Evolutionary conservation across 2,888 invertebrate species (phyloP), one percentile per base, ranked within the genome.

Genomic region (Agrotis puta): DNA sequence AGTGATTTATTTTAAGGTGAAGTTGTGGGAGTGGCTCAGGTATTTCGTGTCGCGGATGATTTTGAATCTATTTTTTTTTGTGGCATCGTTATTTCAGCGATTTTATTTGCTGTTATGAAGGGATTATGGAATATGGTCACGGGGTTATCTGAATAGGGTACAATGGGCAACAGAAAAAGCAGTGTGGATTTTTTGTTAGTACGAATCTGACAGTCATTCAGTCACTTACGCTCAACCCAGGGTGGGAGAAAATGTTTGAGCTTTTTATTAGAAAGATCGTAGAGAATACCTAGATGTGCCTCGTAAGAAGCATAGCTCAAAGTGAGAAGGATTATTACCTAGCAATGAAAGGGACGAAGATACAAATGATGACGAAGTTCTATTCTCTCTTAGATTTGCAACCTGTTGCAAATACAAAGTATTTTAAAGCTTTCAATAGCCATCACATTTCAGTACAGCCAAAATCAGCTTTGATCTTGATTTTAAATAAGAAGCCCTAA

Each of bases 1-100:
- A 53, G 54, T 58, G 53, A 74, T 43, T 20, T 59, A 57, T 64
- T 64, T 51, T 20, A 5, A 18, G 7, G 50, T 57, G 22, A 20
- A 22, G 14, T 53, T 63, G 22, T 33, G 5, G 5, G 1, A 9
- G 13, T 20, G 24, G 5, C 24, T 18, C 13, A 33, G 14, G 16
- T 13, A 22, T 39, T 3, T 61, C 1, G 7, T 57, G 13, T 64
- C 20, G 20, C 14, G 5, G 1, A 16, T 24, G 9, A 24, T 18
- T 24, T 22, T 18, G 3, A 51, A 16, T 27, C 16, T 27, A 7
- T 5, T 27, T 20, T 4, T 48, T 20, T n/a, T 24, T 3, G 47
- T 47, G 22, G 6, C 14, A 9, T 13, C 16, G 9, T 58, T 43
- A 5, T 6, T 22, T 3, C 3, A 24, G 24, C 2, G 24, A 27